Conservation (phyloP, 2,113 vertebrate species). For the Raja brachyura region DNA sequence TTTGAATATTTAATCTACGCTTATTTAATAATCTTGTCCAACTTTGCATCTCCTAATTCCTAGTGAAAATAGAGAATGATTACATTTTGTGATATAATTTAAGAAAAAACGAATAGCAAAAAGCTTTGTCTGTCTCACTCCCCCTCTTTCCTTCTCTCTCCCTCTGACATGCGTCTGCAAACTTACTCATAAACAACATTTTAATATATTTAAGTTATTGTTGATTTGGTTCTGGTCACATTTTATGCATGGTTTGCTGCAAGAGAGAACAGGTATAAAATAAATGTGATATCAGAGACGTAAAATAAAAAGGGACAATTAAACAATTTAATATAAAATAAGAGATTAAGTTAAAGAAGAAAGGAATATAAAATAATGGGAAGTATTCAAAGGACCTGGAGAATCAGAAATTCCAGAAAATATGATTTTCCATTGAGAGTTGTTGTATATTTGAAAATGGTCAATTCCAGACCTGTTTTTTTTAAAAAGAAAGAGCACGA, state of each 20-base stretch:
- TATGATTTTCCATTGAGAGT: neutral
- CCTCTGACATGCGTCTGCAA: neutral
- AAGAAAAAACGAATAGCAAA: neutral
- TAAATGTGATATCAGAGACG: neutral
- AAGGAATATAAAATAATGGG: neutral
- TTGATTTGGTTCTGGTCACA: neutral
- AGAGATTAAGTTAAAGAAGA: neutral
- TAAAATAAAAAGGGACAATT: neutral
- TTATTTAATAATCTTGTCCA: conserved; percentile 2
- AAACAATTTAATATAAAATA: neutral
- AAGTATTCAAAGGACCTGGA: neutral
- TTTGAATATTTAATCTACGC: neutral
- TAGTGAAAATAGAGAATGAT: neutral
- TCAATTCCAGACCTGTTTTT: neutral
- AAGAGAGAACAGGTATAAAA: neutral
- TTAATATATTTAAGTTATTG: neutral
- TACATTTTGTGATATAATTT: neutral
- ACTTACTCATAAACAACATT: neutral
- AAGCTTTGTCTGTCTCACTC: too few relatives aligned
- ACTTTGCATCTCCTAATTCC: neutral
- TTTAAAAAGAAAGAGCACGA: neutral
- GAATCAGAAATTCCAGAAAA: neutral
- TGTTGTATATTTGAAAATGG: neutral
- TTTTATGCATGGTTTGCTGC: neutral
- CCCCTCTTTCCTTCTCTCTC: too few relatives aligned